Percentiles rank a stretch among this genome's conserved stretches.
phyloP scores from a whole-genome alignment of 2,113 vertebrate species.

The Hippocampus zosterae region DNA sequence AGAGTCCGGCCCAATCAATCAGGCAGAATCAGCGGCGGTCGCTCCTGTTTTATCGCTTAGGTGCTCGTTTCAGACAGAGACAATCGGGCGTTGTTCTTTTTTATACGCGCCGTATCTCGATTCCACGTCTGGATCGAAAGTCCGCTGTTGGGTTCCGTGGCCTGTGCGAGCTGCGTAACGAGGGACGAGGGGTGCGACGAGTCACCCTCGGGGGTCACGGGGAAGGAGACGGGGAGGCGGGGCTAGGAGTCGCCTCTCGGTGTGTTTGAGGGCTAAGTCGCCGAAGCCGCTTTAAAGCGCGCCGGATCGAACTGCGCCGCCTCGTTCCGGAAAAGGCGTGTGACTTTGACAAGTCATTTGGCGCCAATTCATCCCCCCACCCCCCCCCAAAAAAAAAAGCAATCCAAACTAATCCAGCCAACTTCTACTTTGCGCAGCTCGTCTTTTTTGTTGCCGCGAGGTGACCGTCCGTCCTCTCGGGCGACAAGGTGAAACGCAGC shows the following conservation, averaged over 20 bases:
- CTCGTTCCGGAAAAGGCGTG: not conserved
- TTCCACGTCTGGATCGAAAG: not conserved
- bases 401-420: conserved; percentile 7
- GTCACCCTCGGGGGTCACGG: conserved; percentile 17
- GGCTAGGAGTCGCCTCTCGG: not conserved
- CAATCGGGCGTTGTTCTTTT: not conserved
- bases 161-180: conserved; percentile 48
- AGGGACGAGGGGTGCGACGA: conserved; percentile 14
- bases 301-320: conserved; percentile 1
- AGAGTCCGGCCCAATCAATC: conserved; percentile 47
- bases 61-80: conserved; percentile 4
- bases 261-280: conserved; percentile 43
- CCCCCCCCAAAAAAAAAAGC: not conserved
- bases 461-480: conserved; percentile 47
- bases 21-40: conserved; percentile 17
- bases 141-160: conserved; percentile 22
- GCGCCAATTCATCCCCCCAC: no score
- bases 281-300: not conserved
- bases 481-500: conserved; percentile 51
- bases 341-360: conserved; percentile 20
- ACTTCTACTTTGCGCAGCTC: conserved; percentile 12
- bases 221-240: conserved; percentile 30
- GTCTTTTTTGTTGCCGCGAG: conserved; percentile 35
- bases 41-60: not conserved
- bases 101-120: not conserved